Evolutionary conservation across 2,113 vertebrate genomes (phyloP), one percentile per base, ranked within the genome.

Genomic region (Microcebus jonahi): DNA sequence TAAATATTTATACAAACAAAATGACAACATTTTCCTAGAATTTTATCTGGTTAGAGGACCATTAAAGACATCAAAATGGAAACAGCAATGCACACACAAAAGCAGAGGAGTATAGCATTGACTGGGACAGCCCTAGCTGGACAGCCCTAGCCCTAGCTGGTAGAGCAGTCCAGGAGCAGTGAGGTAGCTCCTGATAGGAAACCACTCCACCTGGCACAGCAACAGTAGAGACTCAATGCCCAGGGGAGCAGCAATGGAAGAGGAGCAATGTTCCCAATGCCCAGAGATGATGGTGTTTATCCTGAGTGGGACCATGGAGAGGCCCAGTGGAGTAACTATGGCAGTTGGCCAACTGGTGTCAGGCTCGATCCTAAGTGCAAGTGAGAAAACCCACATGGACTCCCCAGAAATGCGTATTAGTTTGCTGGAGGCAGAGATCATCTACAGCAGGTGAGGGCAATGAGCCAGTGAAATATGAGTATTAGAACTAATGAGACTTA

Each of bases 401-500:
- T 61, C 12, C 42, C 25, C 36, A 63, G 36, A 75, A 67, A 75
- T 1, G 55, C 71, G n/a, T 14, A 20, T 39, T 91, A 27, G 7
- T 68, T 42, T 67, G 50, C 5, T 50, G 57, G 61, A 88, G 39
- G 27, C 42, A 95, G 67, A 68, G 68, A n/a, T 75, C 67, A 21
- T 27, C 34, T 59, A 76, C 4, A 93, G 23, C 23, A 81, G 77
- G 61, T 45, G 23, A 95, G n/a, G 59, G 27, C 5, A 80, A 80
- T 80, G 36, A 96, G 25, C 31, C 89, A 85, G 45, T 75, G 29
- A 80, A 93, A 70, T 59, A 81, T 6, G 18, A 61, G n/a, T 31
- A 84, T 84, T 85, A 81, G 48, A 59, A 90, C 63, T 90, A 87
- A 95, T 86, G 68, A 80, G 50, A 91, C 25, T 39, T 48, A 65